Evolutionary conservation across 1,140 invertebrate species (phyloP).

Genomic region (Gryon sp.): DNA sequence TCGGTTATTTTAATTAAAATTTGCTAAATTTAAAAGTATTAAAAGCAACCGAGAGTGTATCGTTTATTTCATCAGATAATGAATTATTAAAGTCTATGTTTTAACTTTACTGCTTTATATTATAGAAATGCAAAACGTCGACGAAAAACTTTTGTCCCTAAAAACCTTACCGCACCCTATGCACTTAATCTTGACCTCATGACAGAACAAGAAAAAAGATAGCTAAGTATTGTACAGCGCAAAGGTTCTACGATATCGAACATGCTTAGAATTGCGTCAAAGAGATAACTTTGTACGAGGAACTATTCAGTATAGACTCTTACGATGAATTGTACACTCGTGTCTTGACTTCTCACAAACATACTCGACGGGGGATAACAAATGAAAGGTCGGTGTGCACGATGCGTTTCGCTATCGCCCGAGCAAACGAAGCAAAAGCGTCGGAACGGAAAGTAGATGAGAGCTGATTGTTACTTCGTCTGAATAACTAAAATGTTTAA

Average conservation of each 20-base stretch:
- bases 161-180: not conserved
- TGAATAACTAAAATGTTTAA: slow-evolving; percentile 70
- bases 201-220: slow-evolving; percentile 11
- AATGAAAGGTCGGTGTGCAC: slow-evolving; percentile 42
- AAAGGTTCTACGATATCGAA: slow-evolving; percentile 21
- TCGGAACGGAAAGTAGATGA: slow-evolving; percentile 66
- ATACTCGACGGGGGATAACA: slow-evolving; percentile 36
- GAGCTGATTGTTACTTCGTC: slow-evolving; percentile 70
- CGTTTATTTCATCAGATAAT: too few species aligned
- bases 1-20: slow-evolving; percentile 4
- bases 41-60: too few species aligned
- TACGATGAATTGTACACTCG: slow-evolving; percentile 48
- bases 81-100: not conserved
- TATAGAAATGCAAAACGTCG: too few species aligned
- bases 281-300: slow-evolving; percentile 36
- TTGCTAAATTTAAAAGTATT: too few species aligned
- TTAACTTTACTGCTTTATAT: too few species aligned
- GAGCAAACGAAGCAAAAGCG: slow-evolving; percentile 55
- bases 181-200: slow-evolving; percentile 1
- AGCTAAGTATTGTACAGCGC: slow-evolving; percentile 4
- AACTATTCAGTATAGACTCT: slow-evolving; percentile 25
- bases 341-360: slow-evolving; percentile 49
- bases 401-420: slow-evolving; percentile 37
- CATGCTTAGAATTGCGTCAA: slow-evolving; percentile 9
- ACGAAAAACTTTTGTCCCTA: not conserved